Percentiles rank a stretch among this genome's conserved stretches.
phyloP scores from a whole-genome alignment of 2,888 invertebrate species.

The Coelopa pilipes region DNA sequence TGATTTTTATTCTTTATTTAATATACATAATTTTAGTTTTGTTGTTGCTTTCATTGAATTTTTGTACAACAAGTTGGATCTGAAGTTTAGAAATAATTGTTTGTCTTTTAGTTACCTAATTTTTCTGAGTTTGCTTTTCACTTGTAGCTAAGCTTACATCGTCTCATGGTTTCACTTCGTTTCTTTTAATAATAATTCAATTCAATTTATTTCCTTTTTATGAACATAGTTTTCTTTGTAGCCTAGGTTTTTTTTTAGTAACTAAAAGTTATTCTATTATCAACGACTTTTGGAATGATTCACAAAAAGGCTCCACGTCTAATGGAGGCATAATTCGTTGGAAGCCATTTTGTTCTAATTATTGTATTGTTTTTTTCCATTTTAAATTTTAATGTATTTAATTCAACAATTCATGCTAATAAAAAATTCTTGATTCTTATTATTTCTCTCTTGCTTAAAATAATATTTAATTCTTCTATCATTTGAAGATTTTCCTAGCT shows the following conservation, averaged over 20 bases:
- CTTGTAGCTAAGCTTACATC: no score
- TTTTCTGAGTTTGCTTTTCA: conserved; percentile 21
- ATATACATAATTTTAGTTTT: conserved; percentile 31
- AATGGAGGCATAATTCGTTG: conserved; percentile 20
- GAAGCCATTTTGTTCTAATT: conserved; percentile 31
- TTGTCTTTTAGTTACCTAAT: conserved; percentile 17
- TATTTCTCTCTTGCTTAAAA: conserved; percentile 22
- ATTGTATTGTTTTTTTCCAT: conserved; percentile 24
- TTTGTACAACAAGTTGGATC: conserved; percentile 11
- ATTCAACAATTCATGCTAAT: conserved; percentile 39
- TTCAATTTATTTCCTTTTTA: conserved; percentile 24
- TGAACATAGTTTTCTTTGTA: conserved; percentile 9
- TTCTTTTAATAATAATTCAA: background rate
- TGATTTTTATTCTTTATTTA: conserved; percentile 22
- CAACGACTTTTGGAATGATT: conserved; percentile 10
- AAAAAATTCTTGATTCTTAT: conserved; percentile 1
- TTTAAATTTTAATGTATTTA: conserved; percentile 32
- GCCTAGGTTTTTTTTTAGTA: conserved; percentile 24
- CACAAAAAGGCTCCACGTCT: conserved; percentile 23
- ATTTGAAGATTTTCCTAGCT: no score
- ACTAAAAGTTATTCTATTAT: conserved; percentile 30
- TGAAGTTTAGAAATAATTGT: conserved; percentile 15
- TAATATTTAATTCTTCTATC: background rate
- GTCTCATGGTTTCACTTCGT: no score
- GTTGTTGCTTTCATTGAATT: conserved; percentile 23